These are phyloP conservation scores for Liopterus haemorrhoidalis DNA, from an alignment of 2,888 invertebrate species.

Conservation along the genomic window DNA sequence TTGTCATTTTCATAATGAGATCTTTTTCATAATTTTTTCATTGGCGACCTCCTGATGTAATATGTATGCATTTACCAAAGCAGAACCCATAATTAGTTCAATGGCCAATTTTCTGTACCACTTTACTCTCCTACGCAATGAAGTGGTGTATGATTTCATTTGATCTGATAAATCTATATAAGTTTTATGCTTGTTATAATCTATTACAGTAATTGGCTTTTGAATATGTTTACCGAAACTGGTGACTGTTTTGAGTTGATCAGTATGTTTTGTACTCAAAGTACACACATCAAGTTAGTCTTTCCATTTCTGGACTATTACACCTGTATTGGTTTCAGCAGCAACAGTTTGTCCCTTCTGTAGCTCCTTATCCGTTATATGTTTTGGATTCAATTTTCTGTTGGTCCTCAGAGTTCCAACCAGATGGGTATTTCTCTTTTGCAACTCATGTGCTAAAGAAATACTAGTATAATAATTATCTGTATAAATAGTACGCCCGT, in stretches of 20 bases:
- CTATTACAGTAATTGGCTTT: not conserved
- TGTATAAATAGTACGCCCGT: constrained; percentile 34
- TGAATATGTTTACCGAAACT: constrained; percentile 1
- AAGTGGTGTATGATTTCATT: constrained; percentile 26
- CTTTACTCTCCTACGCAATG: constrained; percentile 38
- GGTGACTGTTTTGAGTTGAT: constrained; percentile 24
- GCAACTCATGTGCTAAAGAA: constrained; percentile 35
- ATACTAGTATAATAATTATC: constrained; percentile 40
- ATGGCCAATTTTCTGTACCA: constrained; percentile 40
- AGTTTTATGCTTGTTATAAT: constrained; percentile 9
- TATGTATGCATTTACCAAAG: constrained; percentile 36
- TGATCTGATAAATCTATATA: constrained; percentile 7
- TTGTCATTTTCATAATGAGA: constrained; percentile 22
- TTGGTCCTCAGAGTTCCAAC: constrained; percentile 39
- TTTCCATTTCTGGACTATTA: constrained; percentile 34
- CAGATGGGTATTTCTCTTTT: constrained; percentile 37
- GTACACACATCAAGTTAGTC: constrained; percentile 35
- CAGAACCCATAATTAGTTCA: constrained; percentile 37
- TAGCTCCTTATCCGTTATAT: constrained; percentile 36
- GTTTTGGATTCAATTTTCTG: constrained; percentile 36
- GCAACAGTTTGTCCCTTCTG: constrained; percentile 32
- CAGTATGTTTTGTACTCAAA: constrained; percentile 38
- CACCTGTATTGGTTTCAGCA: constrained; percentile 35
- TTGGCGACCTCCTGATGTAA: constrained; percentile 30
- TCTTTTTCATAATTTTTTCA: constrained; percentile 24